These are phyloP conservation scores for Hylomyscus alleni DNA, from an alignment of 2,797 vertebrate species.

Conservation along the genomic window DNA sequence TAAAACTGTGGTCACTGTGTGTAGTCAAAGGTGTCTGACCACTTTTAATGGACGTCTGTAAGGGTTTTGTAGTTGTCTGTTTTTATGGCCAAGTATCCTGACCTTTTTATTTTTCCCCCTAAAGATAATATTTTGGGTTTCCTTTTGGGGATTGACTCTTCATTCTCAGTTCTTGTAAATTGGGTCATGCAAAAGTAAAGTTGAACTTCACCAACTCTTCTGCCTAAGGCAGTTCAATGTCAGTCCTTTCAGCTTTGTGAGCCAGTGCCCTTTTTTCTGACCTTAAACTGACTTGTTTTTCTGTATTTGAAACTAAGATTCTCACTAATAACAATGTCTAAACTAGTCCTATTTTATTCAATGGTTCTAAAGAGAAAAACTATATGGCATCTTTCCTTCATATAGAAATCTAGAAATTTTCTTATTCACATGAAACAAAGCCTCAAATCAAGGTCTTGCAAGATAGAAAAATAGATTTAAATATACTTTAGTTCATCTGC, in stretches of 20 bases:
- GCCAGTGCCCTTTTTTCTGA: not conserved
- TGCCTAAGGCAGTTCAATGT: not conserved
- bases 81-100: not conserved
- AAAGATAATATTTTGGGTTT: not conserved
- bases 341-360: not conserved
- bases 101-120: not conserved
- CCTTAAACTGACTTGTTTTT: not conserved
- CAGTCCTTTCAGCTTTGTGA: not conserved
- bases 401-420: constrained; percentile 10
- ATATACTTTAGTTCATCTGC: not conserved
- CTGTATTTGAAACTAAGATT: not conserved
- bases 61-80: not conserved
- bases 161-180: not conserved
- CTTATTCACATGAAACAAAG: not conserved
- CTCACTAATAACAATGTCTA: not conserved
- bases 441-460: not conserved
- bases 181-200: not conserved
- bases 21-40: not conserved
- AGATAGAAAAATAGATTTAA: constrained; percentile 15
- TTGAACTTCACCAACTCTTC: not conserved
- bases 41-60: not conserved
- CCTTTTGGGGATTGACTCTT: not conserved
- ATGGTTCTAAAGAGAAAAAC: not conserved
- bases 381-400: not conserved
- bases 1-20: not conserved